Conservation (phyloP, 2,113 vertebrate species). For the Thunnus maccoyii region DNA sequence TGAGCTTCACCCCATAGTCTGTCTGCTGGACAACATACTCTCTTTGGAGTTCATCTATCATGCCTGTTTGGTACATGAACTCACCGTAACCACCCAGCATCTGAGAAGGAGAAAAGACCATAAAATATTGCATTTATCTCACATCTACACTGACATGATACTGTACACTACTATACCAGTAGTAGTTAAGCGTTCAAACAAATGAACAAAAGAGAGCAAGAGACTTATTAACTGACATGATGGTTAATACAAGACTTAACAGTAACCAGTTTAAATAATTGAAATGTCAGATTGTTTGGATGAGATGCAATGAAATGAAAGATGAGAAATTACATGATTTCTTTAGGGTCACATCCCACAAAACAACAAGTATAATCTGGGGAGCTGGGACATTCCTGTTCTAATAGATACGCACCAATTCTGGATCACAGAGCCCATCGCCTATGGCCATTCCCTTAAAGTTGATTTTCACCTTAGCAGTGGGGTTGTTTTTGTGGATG, state of each 20-base stretch:
- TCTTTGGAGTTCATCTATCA: constrained; percentile 80
- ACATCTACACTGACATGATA: too few relatives aligned
- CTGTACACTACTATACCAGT: too few relatives aligned
- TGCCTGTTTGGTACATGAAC: constrained; percentile 83
- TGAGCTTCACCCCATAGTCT: constrained; percentile 78
- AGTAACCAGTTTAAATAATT: too few relatives aligned
- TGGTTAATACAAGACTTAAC: too few relatives aligned
- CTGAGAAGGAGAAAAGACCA: constrained; percentile 64
- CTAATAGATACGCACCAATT: constrained; percentile 77
- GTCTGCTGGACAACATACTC: constrained; percentile 82
- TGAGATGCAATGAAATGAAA: neutral
- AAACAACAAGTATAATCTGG: neutral
- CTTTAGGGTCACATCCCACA: neutral
- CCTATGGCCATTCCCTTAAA: constrained; percentile 89
- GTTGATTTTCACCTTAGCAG: constrained; percentile 84
- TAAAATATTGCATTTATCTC: neutral
- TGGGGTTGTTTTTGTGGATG: constrained; percentile 88
- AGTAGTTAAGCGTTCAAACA: neutral
- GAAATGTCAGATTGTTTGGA: too few relatives aligned
- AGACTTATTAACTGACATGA: neutral
- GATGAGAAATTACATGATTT: neutral
- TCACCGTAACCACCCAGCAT: constrained; percentile 84
- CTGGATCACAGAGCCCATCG: constrained; percentile 89
- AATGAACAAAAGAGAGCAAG: neutral
- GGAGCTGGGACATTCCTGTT: neutral